Base-by-base conservation (phyloP, 2,888 invertebrate genomes). In the Anodontia alba region DNA sequence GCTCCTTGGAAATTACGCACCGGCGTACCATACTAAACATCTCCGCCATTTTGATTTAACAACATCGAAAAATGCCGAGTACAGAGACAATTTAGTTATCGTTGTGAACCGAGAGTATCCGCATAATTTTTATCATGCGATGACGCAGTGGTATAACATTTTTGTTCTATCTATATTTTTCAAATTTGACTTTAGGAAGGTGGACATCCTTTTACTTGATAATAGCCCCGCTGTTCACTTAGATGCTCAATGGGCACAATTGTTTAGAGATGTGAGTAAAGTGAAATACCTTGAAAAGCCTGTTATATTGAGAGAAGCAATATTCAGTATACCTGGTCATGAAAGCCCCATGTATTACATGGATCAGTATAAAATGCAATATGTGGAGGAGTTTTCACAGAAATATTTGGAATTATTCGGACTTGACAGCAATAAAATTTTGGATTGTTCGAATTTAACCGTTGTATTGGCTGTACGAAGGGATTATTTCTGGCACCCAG, bases 71-170 rank as follows among this genome's bases (percentile, higher is more conserved):
- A 12, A 46, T 46, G 46, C 29, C 2, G 69, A 38, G n/a, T 23
- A 20, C 20, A 8, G 46, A 20, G 42, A 46, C 7, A 66, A 33
- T n/a, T 26, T 51, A 20, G 72, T 78, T 0, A 67, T 83, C 5
- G 76, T 79, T 26, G 77, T 84, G 7, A 36, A 76, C 62, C 51
- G 84, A 33, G 81, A 81, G 46, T 76, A 81, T 69, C 75, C 84
- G 31, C 84, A 84, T 62, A 84, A 84, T 29, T 84, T 81, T 62
- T 84, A 71, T 42, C 84, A 84, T 51, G 84, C 84, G 0, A 84
- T 84, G 84, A 81, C 80, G 7, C 81, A 84, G 71, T 84, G 84
- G 84, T 84, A 81, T 46, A 81, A 81, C n/a, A 62, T 84, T 12
- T 84, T 57, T 57, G 12, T 81, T 0, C 26, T 84, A 10, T 84